These are phyloP conservation scores for Bombylius discolor DNA, from an alignment of 2,888 invertebrate species.

Conservation along the genomic window DNA sequence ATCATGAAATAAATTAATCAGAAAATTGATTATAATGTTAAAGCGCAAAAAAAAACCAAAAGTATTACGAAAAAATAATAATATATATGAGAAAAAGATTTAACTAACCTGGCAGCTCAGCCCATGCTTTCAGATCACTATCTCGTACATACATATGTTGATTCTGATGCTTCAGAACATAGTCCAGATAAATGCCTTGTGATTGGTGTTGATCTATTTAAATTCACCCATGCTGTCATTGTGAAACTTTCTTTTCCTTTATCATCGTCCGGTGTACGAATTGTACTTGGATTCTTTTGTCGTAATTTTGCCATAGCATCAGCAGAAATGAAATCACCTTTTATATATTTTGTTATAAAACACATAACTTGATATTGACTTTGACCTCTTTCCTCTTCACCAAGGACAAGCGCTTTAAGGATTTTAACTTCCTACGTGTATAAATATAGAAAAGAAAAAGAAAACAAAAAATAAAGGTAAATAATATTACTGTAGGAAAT, in stretches of 20 bases:
- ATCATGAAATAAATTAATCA: too few species aligned
- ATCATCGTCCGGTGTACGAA: constrained; percentile 83
- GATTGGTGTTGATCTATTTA: constrained; percentile 53
- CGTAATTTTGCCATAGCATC: constrained; percentile 93
- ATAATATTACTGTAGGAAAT: background rate
- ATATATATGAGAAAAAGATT: constrained; percentile 9
- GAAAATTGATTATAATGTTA: too few species aligned
- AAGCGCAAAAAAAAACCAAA: background rate
- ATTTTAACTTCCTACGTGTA: constrained; percentile 76
- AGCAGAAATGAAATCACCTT: constrained; percentile 88
- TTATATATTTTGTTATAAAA: constrained; percentile 78
- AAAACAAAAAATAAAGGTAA: background rate
- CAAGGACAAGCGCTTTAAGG: constrained; percentile 74
- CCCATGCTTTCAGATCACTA: constrained; percentile 67
- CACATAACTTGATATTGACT: constrained; percentile 81
- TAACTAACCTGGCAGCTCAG: constrained; percentile 61
- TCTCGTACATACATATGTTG: constrained; percentile 66
- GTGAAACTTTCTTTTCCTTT: constrained; percentile 70
- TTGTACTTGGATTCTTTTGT: constrained; percentile 78
- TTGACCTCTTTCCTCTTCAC: constrained; percentile 86
- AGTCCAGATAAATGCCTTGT: constrained; percentile 61
- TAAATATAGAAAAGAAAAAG: constrained; percentile 9
- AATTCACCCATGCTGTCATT: constrained; percentile 68
- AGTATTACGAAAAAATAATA: background rate
- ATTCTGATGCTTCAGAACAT: constrained; percentile 63